Conservation (phyloP, 2,888 invertebrate genomes). For the Notocelia uddmanniana region DNA sequence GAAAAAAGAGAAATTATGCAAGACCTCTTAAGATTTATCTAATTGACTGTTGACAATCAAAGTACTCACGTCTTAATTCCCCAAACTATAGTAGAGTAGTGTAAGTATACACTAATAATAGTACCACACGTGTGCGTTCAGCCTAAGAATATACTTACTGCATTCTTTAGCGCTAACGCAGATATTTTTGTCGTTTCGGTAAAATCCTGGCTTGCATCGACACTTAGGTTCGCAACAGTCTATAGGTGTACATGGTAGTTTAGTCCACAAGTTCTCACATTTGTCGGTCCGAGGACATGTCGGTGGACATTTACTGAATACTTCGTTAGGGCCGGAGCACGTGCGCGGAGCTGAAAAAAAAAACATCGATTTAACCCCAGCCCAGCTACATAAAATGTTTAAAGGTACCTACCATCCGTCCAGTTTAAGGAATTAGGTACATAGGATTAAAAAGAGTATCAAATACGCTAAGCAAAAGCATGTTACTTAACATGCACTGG, state of each 20-base stretch:
- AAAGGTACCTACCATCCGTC: too few relatives aligned
- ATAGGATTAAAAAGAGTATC: too few relatives aligned
- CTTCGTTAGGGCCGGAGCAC: slow-evolving; percentile 42
- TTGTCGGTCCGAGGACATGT: slow-evolving; percentile 43
- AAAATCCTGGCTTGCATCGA: slow-evolving; percentile 40
- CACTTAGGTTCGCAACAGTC: slow-evolving; percentile 44
- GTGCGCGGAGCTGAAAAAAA: slow-evolving; percentile 28
- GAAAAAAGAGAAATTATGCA: too few relatives aligned
- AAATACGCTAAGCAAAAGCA: too few relatives aligned
- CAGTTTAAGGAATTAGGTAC: too few relatives aligned
- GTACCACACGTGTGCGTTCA: neutral
- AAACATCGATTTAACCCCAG: neutral
- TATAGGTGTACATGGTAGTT: slow-evolving; percentile 23
- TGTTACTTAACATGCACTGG: too few relatives aligned
- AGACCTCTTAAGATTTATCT: too few relatives aligned
- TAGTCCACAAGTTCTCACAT: slow-evolving; percentile 33
- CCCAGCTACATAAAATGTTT: too few relatives aligned
- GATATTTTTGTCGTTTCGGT: slow-evolving; percentile 20
- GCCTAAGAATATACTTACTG: slow-evolving; percentile 26
- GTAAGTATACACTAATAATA: neutral
- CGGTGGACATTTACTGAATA: slow-evolving; percentile 42
- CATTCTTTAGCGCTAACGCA: slow-evolving; percentile 28
- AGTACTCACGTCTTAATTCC: too few relatives aligned
- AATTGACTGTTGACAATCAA: too few relatives aligned
- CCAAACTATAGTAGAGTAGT: too few relatives aligned